Evolutionary conservation across 2,113 vertebrate species (phyloP), one percentile per base, ranked within the genome.

Genomic region (Neoarius graeffei): DNA sequence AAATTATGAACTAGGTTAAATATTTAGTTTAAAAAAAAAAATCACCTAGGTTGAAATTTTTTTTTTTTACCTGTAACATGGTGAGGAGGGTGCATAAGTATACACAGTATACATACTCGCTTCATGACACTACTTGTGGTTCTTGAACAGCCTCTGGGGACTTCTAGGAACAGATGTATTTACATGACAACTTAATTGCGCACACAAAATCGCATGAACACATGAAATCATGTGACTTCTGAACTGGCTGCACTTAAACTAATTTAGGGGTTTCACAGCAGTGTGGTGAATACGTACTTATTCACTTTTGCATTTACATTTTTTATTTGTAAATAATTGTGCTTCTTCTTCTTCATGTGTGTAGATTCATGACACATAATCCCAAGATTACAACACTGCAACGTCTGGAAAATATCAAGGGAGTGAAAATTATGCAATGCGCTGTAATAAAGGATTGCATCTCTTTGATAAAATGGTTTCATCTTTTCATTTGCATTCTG

Each of bases 401-500:
- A 54, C 6, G 25, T 79, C 11, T 79, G 76, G 48, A 54, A 54
- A 54, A 27, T 10, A 6, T 30, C 48, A 76, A 52, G 19, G 48
- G 76, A 25, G 50, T n/a, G 27, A 13, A 54, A 54, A 79, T 27
- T 79, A 56, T 79, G 76, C 76, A 79, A 8, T 79, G 25, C 23
- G 35, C 10, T 56, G 56, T 66, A 76, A 86, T 81, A 76, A 87
- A 88, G 56, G 62, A 59, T 35, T 1, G 4, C 35, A 56, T 82
- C 56, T 56, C 76, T 85, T 74, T 73, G 42, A 86, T 62, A 62
- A 57, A 77, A 10, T 48, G 60, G 62, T 64, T 89, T 89, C 25
- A 79, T 87, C 30, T 27, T 30, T 83, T 73, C 10, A 35, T 88
- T 81, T 59, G 27, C 14, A 81, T 50, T 87, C 69, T 74, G 62